Evolutionary conservation across 1,140 invertebrate species (phyloP).

Genomic region (Papilio aristodemus): DNA sequence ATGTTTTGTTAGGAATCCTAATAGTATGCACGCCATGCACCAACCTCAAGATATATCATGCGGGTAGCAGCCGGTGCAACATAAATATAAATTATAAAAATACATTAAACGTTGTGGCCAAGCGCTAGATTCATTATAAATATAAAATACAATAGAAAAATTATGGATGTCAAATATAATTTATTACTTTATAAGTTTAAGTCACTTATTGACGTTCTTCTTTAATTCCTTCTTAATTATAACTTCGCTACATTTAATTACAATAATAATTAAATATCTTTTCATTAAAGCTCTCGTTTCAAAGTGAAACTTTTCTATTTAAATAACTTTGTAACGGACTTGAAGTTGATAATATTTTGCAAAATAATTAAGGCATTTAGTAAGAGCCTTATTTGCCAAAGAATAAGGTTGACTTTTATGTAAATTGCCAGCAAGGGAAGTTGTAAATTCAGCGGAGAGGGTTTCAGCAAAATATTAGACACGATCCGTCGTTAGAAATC

Average conservation of each 20-base stretch:
- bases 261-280: slow-evolving; percentile 32
- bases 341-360: slow-evolving; percentile 30
- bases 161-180: background rate
- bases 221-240: slow-evolving; percentile 26
- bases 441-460: slow-evolving; percentile 36
- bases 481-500: slow-evolving; percentile 65
- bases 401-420: slow-evolving; percentile 38
- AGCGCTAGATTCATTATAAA: too few species aligned
- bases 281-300: slow-evolving; percentile 32
- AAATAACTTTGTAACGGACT: slow-evolving; percentile 39
- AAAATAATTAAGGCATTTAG: slow-evolving; percentile 40
- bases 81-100: too few species aligned
- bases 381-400: slow-evolving; percentile 17
- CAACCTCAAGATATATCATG: background rate
- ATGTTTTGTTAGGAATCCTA: background rate
- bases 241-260: slow-evolving; percentile 30
- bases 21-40: background rate
- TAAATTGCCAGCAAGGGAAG: slow-evolving; percentile 3
- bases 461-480: slow-evolving; percentile 58
- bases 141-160: too few species aligned
- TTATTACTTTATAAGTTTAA: background rate
- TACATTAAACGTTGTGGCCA: too few species aligned
- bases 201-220: background rate
- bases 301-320: slow-evolving; percentile 46
- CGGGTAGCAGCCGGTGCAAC: too few species aligned